Evolutionary conservation across 2,113 vertebrate genomes (phyloP).

Genomic region (Petrocephalus zakoni): DNA sequence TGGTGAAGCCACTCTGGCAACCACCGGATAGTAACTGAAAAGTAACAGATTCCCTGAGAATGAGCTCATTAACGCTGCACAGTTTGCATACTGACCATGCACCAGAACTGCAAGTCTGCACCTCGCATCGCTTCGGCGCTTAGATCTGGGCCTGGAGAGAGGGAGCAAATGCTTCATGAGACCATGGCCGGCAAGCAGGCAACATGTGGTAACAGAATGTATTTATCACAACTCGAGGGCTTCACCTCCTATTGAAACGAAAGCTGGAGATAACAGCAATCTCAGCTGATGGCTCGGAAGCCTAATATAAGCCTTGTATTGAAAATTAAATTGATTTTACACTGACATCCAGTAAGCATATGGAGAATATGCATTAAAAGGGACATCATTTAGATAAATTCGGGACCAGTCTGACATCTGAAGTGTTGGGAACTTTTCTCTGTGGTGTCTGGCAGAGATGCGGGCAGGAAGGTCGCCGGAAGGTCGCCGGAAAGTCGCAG

Average conservation of each 20-base stretch:
- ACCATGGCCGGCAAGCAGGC: not conserved
- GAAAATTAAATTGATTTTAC: slow-evolving; percentile 3
- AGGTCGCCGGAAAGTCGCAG: not conserved
- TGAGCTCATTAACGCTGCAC: not conserved
- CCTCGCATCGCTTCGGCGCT: not conserved
- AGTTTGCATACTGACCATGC: not conserved
- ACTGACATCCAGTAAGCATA: not conserved
- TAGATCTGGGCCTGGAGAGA: not conserved
- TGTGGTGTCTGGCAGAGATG: not conserved
- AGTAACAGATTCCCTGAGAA: not conserved
- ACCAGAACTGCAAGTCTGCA: not conserved
- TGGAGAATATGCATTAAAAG: not conserved
- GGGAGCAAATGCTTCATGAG: not conserved
- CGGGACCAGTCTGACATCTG: not conserved
- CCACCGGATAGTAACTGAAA: not conserved
- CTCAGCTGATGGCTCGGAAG: not conserved
- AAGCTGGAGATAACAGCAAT: not conserved
- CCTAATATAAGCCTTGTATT: not conserved
- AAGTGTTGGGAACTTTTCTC: not conserved
- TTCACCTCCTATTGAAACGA: not conserved
- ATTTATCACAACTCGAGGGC: not conserved
- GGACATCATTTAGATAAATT: not conserved
- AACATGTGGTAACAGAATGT: not conserved
- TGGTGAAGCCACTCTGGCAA: not conserved
- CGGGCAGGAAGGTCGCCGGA: no score